Percentiles rank a stretch among this genome's conserved stretches.
Conservation (phyloP, 2,888 invertebrate species). For the Ceratothoa steindachneri region DNA sequence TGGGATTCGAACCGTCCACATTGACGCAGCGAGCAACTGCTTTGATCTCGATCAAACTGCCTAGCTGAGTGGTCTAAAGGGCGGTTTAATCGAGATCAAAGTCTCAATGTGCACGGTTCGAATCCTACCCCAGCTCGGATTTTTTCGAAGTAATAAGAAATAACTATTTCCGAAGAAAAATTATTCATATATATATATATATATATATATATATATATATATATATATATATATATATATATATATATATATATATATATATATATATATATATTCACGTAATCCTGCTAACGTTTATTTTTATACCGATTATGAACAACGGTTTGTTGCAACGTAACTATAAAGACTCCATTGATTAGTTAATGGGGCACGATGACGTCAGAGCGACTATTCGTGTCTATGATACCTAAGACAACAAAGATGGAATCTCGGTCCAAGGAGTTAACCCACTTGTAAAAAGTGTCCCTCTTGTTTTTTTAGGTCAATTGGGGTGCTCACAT, state of each 20-base stretch:
- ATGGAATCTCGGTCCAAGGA: too few relatives aligned
- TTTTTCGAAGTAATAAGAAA: too few relatives aligned
- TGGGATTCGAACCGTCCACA: too few relatives aligned
- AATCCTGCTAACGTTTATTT: neutral
- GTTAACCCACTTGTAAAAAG: too few relatives aligned
- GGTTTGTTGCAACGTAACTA: neutral
- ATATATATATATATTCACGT: neutral
- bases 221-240: constrained; percentile 15
- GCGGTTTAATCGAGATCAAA: too few relatives aligned
- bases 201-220: neutral
- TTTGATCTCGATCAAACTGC: too few relatives aligned
- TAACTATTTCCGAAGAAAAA: neutral
- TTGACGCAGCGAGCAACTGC: too few relatives aligned
- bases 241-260: constrained; percentile 17
- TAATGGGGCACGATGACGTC: neutral
- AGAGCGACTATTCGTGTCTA: neutral
- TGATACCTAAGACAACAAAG: too few relatives aligned
- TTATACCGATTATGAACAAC: neutral
- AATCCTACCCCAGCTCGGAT: too few relatives aligned
- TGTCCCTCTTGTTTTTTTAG: too few relatives aligned
- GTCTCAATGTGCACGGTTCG: too few relatives aligned
- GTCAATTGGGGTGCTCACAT: constrained; percentile 65
- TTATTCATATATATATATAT: neutral
- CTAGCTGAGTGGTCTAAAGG: too few relatives aligned
- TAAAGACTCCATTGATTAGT: neutral